Base-by-base conservation (phyloP, 2,797 vertebrate species). In the Pristis pectinata region DNA sequence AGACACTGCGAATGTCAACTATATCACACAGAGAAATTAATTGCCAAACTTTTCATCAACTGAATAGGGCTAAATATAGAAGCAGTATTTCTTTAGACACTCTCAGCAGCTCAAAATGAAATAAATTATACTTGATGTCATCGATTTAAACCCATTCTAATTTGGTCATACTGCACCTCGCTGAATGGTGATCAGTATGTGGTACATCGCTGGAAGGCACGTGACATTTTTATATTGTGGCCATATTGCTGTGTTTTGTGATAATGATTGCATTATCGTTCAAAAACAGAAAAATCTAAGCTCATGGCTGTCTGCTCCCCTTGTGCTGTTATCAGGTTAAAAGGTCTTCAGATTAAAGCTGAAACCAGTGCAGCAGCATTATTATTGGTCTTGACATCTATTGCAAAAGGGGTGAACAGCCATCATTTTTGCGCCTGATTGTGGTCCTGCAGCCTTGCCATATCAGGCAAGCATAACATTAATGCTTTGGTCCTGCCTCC, bases 11-110 rank as follows among this genome's bases (percentile, higher is more conserved):
- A 67, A 91, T 41, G n/a, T 91, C 59, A 91, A 91, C 87, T 67
- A 87, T 41, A 67, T 91, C 87, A 91, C 87, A 91, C 87, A 41
- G 87, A 91, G 87, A 91, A 67, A 91, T 67, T 91, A 91, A 91
- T 91, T 91, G 87, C 19, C 87, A 91, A 91, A 91, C 87, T 91
- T 91, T 91, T 91, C 61, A 91, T 91, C 87, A 67, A 67, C 87
- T 67, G 87, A 91, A 91, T 67, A 41, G 87, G 87, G 41, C 59
- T 91, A 64, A 67, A 67, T 91, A 91, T 91, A 24, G 59, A 64
- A 64, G 87, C n/a, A 67, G 59, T 67, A 91, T 91, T 37, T 91
- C 59, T 91, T 91, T 67, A 37, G 87, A 64, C 87, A 17, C 34
- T 91, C 87, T 91, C 64, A 61, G 61, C 87, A 67, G 87, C 56